phyloP scores from a whole-genome alignment of 2,888 invertebrate species.

The Melinopterus prodromus region DNA sequence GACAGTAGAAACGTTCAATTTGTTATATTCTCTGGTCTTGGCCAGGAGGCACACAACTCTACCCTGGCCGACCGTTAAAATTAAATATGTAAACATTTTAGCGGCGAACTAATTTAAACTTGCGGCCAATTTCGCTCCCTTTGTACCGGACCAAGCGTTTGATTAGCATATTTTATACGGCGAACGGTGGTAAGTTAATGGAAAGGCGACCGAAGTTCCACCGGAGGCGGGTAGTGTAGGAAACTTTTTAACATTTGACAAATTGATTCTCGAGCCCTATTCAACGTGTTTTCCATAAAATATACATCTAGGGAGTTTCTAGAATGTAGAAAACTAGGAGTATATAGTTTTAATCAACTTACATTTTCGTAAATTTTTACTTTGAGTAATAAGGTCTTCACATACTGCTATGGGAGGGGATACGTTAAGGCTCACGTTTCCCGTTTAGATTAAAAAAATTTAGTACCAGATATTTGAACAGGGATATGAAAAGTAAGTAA shows the following conservation, averaged over 20 bases:
- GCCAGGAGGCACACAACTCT: not conserved
- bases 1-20: not conserved
- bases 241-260: constrained; percentile 4
- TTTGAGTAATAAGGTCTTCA: too few relatives aligned
- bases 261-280: not conserved
- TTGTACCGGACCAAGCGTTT: not conserved
- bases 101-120: not conserved
- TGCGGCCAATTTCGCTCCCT: not conserved
- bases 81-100: constrained; percentile 4
- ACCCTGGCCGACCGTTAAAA: not conserved
- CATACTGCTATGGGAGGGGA: too few relatives aligned
- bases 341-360: not conserved
- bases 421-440: too few relatives aligned
- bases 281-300: not conserved
- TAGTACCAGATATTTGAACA: too few relatives aligned
- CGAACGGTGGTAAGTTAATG: not conserved
- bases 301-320: not conserved
- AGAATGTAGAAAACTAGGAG: too few relatives aligned
- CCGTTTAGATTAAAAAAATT: too few relatives aligned
- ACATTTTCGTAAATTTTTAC: too few relatives aligned
- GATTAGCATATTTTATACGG: not conserved
- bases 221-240: not conserved
- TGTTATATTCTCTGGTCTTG: not conserved
- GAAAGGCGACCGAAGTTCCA: not conserved
- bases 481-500: too few relatives aligned